Percentiles rank a stretch among this genome's conserved stretches.
phyloP scores from a whole-genome alignment of 2,113 vertebrate species.

The Sturnus vulgaris region DNA sequence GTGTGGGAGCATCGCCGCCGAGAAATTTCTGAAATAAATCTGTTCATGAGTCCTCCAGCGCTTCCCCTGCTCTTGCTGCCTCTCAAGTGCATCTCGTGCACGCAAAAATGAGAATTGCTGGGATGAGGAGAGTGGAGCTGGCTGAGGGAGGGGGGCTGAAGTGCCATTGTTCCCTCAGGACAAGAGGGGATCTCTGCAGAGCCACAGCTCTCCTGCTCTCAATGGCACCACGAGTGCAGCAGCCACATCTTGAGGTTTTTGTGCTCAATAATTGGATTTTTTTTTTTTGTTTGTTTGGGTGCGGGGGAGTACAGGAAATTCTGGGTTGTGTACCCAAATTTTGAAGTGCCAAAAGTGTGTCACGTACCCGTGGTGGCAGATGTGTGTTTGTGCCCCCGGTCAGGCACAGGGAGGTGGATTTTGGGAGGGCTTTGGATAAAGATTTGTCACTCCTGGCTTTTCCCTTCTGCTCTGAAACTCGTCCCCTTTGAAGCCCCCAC shows the following conservation, averaged over 20 bases:
- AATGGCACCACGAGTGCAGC: accelerated
- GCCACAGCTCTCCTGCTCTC: not conserved
- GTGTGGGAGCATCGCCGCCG: accelerated
- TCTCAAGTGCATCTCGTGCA: not conserved
- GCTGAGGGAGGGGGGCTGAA: not conserved
- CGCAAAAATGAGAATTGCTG: not conserved
- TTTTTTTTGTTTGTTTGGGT: not conserved
- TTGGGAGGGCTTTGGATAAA: not conserved
- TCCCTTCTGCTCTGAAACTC: not conserved
- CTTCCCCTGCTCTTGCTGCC: not conserved
- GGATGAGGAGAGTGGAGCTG: not conserved
- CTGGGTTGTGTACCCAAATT: not conserved
- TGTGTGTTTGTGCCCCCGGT: not conserved
- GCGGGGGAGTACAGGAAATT: accelerated
- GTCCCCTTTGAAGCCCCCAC: not conserved
- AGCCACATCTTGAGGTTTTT: accelerated
- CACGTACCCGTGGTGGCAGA: not conserved
- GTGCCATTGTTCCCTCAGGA: not conserved
- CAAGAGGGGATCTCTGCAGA: not conserved
- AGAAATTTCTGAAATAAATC: not conserved
- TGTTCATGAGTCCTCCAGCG: not conserved
- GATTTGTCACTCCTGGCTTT: not conserved
- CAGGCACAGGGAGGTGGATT: not conserved
- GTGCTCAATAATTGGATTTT: not conserved
- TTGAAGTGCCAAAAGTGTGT: not conserved